Base-by-base conservation (phyloP, 1,140 invertebrate genomes). In the Drosophila tani region DNA sequence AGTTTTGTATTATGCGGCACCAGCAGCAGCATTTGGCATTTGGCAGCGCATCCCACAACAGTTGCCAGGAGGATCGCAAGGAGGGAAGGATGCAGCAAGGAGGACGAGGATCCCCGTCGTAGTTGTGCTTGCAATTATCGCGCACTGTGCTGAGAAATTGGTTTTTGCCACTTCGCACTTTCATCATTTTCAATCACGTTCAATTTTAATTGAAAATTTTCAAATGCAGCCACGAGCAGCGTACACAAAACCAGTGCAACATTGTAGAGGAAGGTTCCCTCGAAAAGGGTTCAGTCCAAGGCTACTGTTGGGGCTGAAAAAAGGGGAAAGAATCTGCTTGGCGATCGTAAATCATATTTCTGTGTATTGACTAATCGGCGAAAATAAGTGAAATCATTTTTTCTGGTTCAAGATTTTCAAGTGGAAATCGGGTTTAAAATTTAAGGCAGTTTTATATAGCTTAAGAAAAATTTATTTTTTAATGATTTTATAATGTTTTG, bases 181-280 rank as follows among this genome's bases (percentile, higher is more conserved):
- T 90, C 86, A 82, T 85, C 82, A 90, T 90, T 90, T 90, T 90
- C 85, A 90, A 90, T 90, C 85, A 91, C 68, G 85, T 84, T 90
- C 86, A 90, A 90, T 90, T 90, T 90, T 90, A 90, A 90, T 90
- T 90, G 85, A 90, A 90, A 90, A 91, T 82, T 79, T 71, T 82
- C 75, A 74, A 74, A 74, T 82, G 77, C 69, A 69, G 32, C 5
- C 32, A 35, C 32, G 32, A 35, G 32, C 43, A 59, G 17, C 55
- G 45, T 32, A 68, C 58, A 63, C 58, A 68, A 83, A 47, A 58
- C 6, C 46, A 24, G 15, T 63, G 66, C 70, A 74, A 74, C 70
- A 73, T 74, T 74, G 70, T 74, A 73, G 11, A 43, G 14, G 1
- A 43, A 17, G 15, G 19, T 7, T 11, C 17, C 57, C 45, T 71